A percentile compares a stretch with the other conserved stretches of the same genome.
Conservation (phyloP, 2,797 vertebrate species). For the Rhodeus uyekii region DNA sequence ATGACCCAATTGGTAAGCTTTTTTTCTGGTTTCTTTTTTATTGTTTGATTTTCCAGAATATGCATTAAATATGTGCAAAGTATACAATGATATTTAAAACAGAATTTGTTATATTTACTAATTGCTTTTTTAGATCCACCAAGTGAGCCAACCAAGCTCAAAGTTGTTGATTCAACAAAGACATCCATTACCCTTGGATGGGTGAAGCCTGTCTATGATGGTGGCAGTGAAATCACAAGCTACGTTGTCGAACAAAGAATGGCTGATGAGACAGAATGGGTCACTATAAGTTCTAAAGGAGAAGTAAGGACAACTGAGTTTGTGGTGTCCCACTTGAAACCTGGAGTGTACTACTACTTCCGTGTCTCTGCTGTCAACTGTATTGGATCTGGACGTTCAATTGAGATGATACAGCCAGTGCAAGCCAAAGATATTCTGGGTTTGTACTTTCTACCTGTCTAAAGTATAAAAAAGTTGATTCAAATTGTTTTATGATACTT, state of each 20-base stretch:
- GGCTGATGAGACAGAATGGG: conserved; percentile 90
- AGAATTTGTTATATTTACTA: neutral
- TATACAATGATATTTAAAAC: neutral
- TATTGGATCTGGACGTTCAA: conserved; percentile 90
- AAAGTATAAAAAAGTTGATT: neutral
- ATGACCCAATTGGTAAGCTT: conserved; percentile 90
- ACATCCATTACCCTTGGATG: conserved; percentile 93
- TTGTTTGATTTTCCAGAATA: neutral
- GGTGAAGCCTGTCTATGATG: conserved; percentile 94
- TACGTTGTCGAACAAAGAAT: conserved; percentile 88
- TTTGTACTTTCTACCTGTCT: conserved; percentile 68
- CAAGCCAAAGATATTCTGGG: conserved; percentile 98
- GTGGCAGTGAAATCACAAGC: conserved; percentile 90
- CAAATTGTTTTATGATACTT: neutral
- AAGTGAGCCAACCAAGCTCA: conserved; percentile 90
- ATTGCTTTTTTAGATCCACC: conserved; percentile 84
- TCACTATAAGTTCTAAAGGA: conserved; percentile 84
- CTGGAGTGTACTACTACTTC: conserved; percentile 91
- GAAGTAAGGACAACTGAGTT: conserved; percentile 94
- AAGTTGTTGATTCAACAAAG: conserved; percentile 92
- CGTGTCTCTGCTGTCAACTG: conserved; percentile 89
- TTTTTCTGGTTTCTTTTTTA: neutral
- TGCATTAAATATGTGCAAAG: neutral
- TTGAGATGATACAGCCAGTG: conserved; percentile 89
- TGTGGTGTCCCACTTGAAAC: conserved; percentile 91